These are phyloP conservation scores for Sthenelais limicola DNA, from an alignment of 2,888 invertebrate genomes.

Conservation along the genomic window DNA sequence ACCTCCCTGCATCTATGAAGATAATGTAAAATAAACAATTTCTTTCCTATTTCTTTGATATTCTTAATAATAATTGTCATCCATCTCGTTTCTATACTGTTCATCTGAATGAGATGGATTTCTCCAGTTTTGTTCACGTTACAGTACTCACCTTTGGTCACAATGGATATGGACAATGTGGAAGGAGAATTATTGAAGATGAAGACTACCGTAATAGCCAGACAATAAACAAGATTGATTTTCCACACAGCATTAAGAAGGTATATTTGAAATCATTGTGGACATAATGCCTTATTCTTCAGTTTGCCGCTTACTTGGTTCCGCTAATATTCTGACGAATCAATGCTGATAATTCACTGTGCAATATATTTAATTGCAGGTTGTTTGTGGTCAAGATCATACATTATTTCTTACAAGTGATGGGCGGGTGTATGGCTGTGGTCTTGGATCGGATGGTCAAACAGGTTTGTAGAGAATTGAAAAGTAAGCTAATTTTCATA, in stretches of 20 bases:
- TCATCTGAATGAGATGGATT: not conserved
- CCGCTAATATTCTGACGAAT: too few relatives aligned
- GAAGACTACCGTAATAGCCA: slow-evolving; percentile 74
- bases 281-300: too few relatives aligned
- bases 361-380: slow-evolving; percentile 66
- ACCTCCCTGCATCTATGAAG: not conserved
- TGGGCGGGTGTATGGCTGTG: slow-evolving; percentile 89
- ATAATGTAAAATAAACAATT: not conserved
- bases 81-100: too few relatives aligned
- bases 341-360: not conserved
- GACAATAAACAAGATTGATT: slow-evolving; percentile 45
- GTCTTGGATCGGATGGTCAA: slow-evolving; percentile 96
- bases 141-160: slow-evolving; percentile 87
- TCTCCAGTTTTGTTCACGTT: too few relatives aligned
- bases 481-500: not conserved
- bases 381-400: slow-evolving; percentile 94
- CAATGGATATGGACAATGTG: slow-evolving; percentile 96
- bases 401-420: slow-evolving; percentile 85
- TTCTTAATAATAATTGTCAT: not conserved
- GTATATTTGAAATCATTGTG: not conserved
- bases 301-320: too few relatives aligned
- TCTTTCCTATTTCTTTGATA: not conserved
- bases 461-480: slow-evolving; percentile 75
- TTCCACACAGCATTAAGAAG: slow-evolving; percentile 22
- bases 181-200: slow-evolving; percentile 82